A percentile compares a stretch with the other conserved stretches of the same genome.
Conservation (phyloP, 2,113 vertebrate genomes). For the Apodemus sylvaticus region DNA sequence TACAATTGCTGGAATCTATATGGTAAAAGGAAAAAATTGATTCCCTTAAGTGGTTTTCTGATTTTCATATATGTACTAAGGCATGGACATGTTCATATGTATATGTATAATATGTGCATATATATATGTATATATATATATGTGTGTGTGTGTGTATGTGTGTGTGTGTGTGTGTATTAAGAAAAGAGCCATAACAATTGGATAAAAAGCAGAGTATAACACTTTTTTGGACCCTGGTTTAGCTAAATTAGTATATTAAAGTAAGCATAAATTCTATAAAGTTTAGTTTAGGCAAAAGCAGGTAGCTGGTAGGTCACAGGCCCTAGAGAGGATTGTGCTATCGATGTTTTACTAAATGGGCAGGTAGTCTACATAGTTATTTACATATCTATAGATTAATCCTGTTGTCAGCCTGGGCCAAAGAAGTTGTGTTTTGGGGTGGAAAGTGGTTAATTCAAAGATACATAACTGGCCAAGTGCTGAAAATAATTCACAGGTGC, state of each 20-base stretch:
- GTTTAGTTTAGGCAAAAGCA: background rate
- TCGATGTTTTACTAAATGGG: background rate
- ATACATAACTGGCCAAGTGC: background rate
- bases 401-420: background rate
- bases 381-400: background rate
- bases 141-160: background rate
- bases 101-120: background rate
- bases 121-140: background rate
- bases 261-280: conserved; percentile 20
- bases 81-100: background rate
- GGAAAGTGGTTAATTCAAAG: background rate
- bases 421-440: background rate
- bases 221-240: background rate
- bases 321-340: background rate
- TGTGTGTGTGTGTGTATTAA: background rate
- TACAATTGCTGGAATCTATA: background rate
- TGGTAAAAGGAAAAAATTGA: background rate
- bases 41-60: background rate
- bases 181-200: background rate
- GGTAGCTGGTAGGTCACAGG: background rate
- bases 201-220: conserved; percentile 22
- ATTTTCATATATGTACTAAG: background rate
- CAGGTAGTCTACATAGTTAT: background rate
- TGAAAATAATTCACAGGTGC: background rate
- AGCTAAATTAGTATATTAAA: background rate